A percentile compares a stretch with the other conserved stretches of the same genome.
Evolutionary conservation across 2,888 invertebrate genomes (phyloP).

Genomic region (Trissoscelio sp.): DNA sequence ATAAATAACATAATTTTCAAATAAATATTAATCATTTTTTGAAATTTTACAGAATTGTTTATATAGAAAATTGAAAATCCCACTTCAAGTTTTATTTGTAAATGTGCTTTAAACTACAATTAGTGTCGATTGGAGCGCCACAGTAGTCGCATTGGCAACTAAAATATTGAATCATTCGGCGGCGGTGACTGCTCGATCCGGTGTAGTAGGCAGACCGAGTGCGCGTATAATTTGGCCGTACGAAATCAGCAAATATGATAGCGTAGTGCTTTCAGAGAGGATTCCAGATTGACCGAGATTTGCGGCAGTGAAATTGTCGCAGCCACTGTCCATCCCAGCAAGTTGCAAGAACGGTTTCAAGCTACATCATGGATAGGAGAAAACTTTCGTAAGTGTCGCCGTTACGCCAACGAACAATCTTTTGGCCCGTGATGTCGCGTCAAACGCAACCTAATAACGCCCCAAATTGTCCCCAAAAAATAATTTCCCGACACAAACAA

Average conservation of each 20-base stretch:
- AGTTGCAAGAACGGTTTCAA: not conserved
- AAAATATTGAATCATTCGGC: slow-evolving; percentile 79
- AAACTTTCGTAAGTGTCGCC: slow-evolving; percentile 62
- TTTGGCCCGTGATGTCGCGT: slow-evolving; percentile 7
- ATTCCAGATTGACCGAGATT: not conserved
- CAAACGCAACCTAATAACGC: too few species aligned
- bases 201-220: slow-evolving; percentile 50
- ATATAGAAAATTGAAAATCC: too few species aligned
- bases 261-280: slow-evolving; percentile 28
- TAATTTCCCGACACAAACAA: too few species aligned
- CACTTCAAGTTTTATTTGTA: too few species aligned
- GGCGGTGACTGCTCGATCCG: slow-evolving; percentile 65
- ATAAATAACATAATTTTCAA: too few species aligned
- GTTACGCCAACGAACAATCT: slow-evolving; percentile 33
- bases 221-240: slow-evolving; percentile 12
- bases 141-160: slow-evolving; percentile 72
- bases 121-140: too few species aligned
- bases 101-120: too few species aligned
- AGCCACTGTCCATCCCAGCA: not conserved
- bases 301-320: not conserved
- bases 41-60: too few species aligned
- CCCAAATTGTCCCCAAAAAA: too few species aligned
- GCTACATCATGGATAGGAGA: slow-evolving; percentile 56
- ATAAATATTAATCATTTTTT: too few species aligned
- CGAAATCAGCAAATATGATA: slow-evolving; percentile 35